Percentiles rank a stretch among this genome's conserved stretches.
Evolutionary conservation across 2,888 invertebrate genomes (phyloP).

Genomic region (Petrolisthes cinctipes): DNA sequence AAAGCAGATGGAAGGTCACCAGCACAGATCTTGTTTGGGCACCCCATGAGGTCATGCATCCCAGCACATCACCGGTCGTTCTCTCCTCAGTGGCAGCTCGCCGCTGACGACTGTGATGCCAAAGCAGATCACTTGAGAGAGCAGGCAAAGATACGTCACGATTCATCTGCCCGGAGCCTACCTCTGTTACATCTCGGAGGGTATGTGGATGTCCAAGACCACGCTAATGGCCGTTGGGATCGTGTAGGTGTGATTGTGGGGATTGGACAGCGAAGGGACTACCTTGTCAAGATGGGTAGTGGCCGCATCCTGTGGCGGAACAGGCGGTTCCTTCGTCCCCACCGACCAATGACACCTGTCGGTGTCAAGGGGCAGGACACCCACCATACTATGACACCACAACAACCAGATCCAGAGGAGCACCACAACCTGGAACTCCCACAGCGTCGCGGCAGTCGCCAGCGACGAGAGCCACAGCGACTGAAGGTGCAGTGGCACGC

Average conservation of each 20-base stretch:
- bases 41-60: slow-evolving; percentile 20
- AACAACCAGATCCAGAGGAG: no score
- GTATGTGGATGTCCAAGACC: slow-evolving; percentile 22
- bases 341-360: neutral
- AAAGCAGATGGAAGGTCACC: slow-evolving; percentile 49
- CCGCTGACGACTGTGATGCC: slow-evolving; percentile 32
- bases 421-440: neutral
- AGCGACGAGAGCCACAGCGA: neutral
- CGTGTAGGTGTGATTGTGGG: slow-evolving; percentile 10
- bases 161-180: neutral
- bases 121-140: neutral
- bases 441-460: neutral
- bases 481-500: neutral
- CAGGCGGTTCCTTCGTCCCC: slow-evolving; percentile 15
- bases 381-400: no score
- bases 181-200: neutral
- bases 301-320: slow-evolving; percentile 17
- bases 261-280: neutral
- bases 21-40: slow-evolving; percentile 26
- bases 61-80: slow-evolving; percentile 27
- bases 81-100: slow-evolving; percentile 27
- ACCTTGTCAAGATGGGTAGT: slow-evolving; percentile 12
- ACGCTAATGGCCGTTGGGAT: neutral
- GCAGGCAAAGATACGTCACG: slow-evolving; percentile 9
- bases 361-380: neutral